Evolutionary conservation across 2,113 vertebrate species (phyloP), one percentile per base, ranked within the genome.

Genomic region (Rhadina sibilatrix): DNA sequence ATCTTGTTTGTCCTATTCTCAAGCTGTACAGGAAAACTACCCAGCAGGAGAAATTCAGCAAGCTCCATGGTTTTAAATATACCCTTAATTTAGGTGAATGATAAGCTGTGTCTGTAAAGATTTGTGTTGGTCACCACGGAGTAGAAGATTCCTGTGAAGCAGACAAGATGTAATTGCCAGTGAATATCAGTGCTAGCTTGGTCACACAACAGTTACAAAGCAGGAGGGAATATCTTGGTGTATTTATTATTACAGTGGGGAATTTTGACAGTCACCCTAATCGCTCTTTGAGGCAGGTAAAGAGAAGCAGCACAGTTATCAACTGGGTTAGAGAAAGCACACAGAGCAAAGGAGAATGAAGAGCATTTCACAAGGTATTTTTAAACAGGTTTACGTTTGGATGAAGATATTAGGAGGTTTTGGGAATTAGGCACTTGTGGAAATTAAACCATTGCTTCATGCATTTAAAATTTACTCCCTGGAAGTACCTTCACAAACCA

Each of bases 61-160:
- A 75, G 79, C 38, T 59, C 37, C 35, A 2, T 4, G 24, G 56
- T 52, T 81, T 63, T 17, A 68, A 54, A 31, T 1, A 18, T 20
- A 8, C 69, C 2, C 28, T 38, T 70, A 78, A 61, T 78, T 69
- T 61, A 46, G 47, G 38, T 53, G 78, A 93, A 86, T 7, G 50
- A 47, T 50, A 50, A 90, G 18, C 57, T 53, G 40, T 12, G 5
- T 72, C 87, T 81, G 10, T 84, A 59, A 86, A 87, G 77, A 86
- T 82, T 80, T 82, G 69, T 76, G 50, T 88, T 66, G 25, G 1
- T 93, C 75, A 86, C 46, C 22, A 20, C 12, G 1, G 78, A 94
- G 78, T 35, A 24, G 78, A 75, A 88, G 84, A 59, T 90, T 86
- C 86, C 83, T 81, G 56, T 80, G 89, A 84, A 93, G 85, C 68